phyloP scores from a whole-genome alignment of 2,113 vertebrate genomes.

The Pterocles burchelli region DNA sequence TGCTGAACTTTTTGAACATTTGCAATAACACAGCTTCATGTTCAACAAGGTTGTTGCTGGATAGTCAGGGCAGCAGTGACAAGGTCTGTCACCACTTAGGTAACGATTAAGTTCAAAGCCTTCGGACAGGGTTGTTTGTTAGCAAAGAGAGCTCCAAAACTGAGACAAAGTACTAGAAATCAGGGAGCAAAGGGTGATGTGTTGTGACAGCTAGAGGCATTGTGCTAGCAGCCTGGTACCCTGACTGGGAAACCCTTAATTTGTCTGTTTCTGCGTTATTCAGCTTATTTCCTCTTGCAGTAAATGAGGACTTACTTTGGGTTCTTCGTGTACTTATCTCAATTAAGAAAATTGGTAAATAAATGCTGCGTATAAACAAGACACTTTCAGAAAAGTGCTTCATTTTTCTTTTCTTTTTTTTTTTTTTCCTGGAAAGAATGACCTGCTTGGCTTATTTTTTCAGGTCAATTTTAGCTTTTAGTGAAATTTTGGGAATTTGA shows the following conservation, averaged over 20 bases:
- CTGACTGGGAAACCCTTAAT: background rate
- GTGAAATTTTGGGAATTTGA: background rate
- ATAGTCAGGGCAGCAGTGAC: constrained; percentile 48
- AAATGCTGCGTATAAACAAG: background rate
- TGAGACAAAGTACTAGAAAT: constrained; percentile 53
- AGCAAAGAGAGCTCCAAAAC: constrained; percentile 60
- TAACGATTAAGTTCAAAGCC: constrained; percentile 79
- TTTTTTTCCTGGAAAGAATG: background rate
- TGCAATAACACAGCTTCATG: background rate
- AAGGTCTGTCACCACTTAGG: constrained; percentile 66
- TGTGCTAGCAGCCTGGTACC: background rate
- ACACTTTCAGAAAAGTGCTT: background rate
- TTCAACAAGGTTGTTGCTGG: background rate
- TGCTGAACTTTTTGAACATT: background rate
- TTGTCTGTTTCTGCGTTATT: background rate
- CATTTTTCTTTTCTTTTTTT: background rate
- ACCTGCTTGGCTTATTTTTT: background rate
- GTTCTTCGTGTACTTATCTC: background rate
- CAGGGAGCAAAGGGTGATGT: constrained; percentile 10
- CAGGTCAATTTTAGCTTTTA: background rate
- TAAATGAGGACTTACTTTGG: background rate
- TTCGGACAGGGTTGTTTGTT: constrained; percentile 69
- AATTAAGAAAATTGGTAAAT: background rate
- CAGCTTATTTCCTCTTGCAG: background rate
- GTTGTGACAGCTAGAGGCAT: constrained; percentile 40